Base-by-base conservation (phyloP, 2,113 vertebrate genomes). In the Raja brachyura region DNA sequence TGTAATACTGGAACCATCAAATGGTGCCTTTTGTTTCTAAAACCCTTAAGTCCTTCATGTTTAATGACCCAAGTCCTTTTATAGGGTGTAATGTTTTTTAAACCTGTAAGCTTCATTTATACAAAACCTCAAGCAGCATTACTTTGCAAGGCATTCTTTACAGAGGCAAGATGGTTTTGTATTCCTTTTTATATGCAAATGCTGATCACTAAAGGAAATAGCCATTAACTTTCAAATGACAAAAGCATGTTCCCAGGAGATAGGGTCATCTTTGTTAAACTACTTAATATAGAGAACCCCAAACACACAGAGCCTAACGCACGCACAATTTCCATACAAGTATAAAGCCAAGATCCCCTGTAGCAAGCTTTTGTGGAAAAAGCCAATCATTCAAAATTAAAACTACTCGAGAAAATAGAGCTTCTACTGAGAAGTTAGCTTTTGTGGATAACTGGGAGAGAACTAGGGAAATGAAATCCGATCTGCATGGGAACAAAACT, bases 21-120 rank as follows among this genome's bases (percentile, higher is more conserved):
- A 88, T 16, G 59, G 59, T 88, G 6, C 83, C 63, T 88, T 88
- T 63, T 31, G 59, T 88, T 88, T 86, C 81, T 86, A 18, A 61
- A 48, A 48, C 39, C 3, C 39, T 11, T 31, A 88, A 66, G 16
- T 31, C 63, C 10, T 86, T 63, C 5, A 63, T 14, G 14, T 16
- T 63, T 18, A 33, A 88, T 88, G 56, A 88, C 14, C 5, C 28
- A 88, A 0, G 39, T 66, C 13, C 59, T 63, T 16, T 25, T 61
- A 22, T 4, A 31, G 13, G 25, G 13, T 86, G 28, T 59, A 86
- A 13, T 13, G 59, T 73, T 73, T 22, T 22, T 73, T 73, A 4
- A 73, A 73, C 18, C 8, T 73, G 70, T 73, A 73, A 20, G 56
- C 25, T n/a, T 6, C 59, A 63, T 31, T 85, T 63, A 14, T 31